phyloP scores from a whole-genome alignment of 2,113 vertebrate species.

The Gambusia affinis region DNA sequence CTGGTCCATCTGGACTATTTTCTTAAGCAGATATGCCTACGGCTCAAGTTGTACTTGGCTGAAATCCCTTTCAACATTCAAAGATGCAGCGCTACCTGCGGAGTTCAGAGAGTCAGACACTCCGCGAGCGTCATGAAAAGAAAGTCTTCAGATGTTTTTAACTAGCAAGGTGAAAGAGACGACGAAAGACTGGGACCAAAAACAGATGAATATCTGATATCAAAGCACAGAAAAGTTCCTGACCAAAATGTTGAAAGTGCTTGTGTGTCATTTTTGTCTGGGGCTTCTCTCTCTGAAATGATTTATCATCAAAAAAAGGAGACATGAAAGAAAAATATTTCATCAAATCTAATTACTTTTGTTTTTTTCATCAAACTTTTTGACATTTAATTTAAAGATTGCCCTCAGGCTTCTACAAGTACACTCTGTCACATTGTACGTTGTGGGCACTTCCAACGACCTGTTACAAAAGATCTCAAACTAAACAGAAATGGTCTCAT shows the following conservation, averaged over 20 bases:
- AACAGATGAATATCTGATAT: not conserved
- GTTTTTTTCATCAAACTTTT: constrained; percentile 1
- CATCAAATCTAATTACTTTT: not conserved
- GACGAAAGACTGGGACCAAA: not conserved
- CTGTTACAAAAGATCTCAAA: constrained; percentile 13
- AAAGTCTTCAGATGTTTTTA: constrained; percentile 13
- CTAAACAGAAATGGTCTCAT: constrained; percentile 22
- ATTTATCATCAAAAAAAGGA: not conserved
- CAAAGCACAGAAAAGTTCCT: not conserved
- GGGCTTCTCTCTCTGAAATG: not conserved
- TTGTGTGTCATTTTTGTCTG: not conserved
- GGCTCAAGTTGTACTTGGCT: constrained; percentile 31
- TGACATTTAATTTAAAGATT: constrained; percentile 16
- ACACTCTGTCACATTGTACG: constrained; percentile 4
- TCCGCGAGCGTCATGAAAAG: not conserved
- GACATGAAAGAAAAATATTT: not conserved
- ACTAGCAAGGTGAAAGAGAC: constrained; percentile 1
- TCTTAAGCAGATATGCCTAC: constrained; percentile 23
- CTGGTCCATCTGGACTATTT: constrained; percentile 23
- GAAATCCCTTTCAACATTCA: constrained; percentile 36
- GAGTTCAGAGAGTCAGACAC: constrained; percentile 27
- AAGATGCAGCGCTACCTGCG: constrained; percentile 18
- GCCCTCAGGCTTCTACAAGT: constrained; percentile 2
- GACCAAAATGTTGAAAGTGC: constrained; percentile 3
- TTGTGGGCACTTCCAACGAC: constrained; percentile 7